Percentiles rank a stretch among this genome's conserved stretches.
These are phyloP conservation scores for Prionailurus viverrinus DNA, from an alignment of 2,113 vertebrate genomes.

Conservation along the genomic window DNA sequence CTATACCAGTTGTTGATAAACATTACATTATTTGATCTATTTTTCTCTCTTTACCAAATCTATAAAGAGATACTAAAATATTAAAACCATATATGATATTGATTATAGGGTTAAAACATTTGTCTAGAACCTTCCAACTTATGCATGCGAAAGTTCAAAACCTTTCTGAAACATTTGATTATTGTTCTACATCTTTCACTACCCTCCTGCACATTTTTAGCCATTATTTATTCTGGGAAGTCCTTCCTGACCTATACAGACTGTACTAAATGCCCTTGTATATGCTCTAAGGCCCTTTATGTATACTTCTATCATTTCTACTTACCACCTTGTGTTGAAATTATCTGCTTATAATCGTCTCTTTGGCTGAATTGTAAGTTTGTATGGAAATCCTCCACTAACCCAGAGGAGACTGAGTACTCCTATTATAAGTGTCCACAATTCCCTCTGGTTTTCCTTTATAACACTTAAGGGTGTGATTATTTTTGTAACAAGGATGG, in stretches of 20 bases:
- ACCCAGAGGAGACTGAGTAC: neutral
- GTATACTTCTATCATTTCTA: neutral
- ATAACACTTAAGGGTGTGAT: neutral
- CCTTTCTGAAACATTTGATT: neutral
- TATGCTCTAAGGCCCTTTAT: neutral
- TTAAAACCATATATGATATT: neutral
- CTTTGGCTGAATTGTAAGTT: neutral
- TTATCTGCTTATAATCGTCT: neutral
- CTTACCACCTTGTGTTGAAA: neutral
- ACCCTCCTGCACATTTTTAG: neutral
- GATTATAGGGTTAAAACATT: neutral
- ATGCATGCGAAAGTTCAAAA: neutral
- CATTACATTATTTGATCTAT: neutral
- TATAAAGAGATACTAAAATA: neutral
- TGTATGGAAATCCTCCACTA: neutral
- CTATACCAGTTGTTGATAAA: neutral
- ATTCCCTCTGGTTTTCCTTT: neutral
- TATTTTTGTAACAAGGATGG: neutral
- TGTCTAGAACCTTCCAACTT: neutral
- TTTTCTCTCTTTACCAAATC: neutral
- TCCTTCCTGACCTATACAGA: neutral
- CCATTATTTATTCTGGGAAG: neutral
- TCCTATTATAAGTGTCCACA: neutral
- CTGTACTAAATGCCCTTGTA: neutral
- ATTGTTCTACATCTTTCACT: neutral